Evolutionary conservation across 2,888 invertebrate genomes (phyloP), one percentile per base, ranked within the genome.

Genomic region (Lepidonotus clava): DNA sequence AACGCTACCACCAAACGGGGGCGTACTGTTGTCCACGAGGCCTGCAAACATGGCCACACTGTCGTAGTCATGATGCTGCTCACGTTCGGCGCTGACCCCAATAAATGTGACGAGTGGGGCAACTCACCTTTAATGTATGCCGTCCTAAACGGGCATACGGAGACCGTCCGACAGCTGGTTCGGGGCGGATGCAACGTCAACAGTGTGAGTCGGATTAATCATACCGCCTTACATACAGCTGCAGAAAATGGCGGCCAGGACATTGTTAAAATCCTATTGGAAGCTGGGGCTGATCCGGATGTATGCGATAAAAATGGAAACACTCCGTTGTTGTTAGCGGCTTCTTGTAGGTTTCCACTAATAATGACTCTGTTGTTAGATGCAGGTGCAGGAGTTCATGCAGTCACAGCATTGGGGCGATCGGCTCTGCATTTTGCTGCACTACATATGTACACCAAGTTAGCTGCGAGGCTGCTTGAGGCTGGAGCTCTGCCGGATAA

Each of bases 41-140:
- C 71, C 11, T 71, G 71, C 71, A 71, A 71, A 32, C 34, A 32
- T n/a, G 71, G 71, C 14, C 71, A 71, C 14, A 71, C 71, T 32
- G 71, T 71, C 5, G 38, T 71, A 32, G 71, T 34, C 71, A 71
- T 71, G 71, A 71, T 71, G 71, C 71, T 71, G 36, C 38, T 71
- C 8, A 71, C 71, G 6, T 71, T 71, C 71, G 71, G 71, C n/a
- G 71, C 71, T 34, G 71, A 71, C 38, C 36, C 71, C 36, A 71
- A 71, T n/a, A 71, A 36, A 34, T 71, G 71, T 34, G 71, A 71
- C 38, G 71, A 71, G 38, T 71, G 71, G 71, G 71, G 71, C 4
- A 71, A 71, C 36, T 71, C 71, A 38, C 71, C 71, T 6, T 34
- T 71, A 6, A 71, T 71, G 71, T 71, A 71, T n/a, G 71, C 71